Evolutionary conservation across 1,140 invertebrate species (phyloP), one percentile per base, ranked within the genome.

Genomic region (Bombus superbus): DNA sequence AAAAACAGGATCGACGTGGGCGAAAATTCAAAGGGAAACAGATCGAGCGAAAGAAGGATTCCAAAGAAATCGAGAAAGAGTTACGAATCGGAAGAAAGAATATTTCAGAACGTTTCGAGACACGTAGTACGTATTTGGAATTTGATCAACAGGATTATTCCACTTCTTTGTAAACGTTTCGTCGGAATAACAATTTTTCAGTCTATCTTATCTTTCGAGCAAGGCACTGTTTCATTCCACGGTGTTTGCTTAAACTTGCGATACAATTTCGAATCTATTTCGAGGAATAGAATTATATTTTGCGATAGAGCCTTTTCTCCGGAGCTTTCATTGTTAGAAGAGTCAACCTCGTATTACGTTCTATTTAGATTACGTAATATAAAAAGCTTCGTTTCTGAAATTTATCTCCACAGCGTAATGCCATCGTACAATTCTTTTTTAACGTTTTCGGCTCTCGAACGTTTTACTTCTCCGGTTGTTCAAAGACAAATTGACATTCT

Each of bases 1-100:
- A 77, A 73, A 86, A 73, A 88, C 47, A 76, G 53, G 83, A 81
- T 72, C 35, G 59, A 77, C 57, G 32, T 32, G 76, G 59, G 75
- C 44, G 79, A 59, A 42, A 83, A 81, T 64, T 42, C 62, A 38
- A 57, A 32, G 85, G 62, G 83, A 80, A 85, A 64, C 53, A 80
- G 76, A 73, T 72, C 42, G 77, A 72, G 47, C 78, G 78, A 57
- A 71, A 66, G 73, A 84, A 73, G 62, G 76, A 62, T 72, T 40
- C 22, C 42, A 68, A 66, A 32, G 69, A 35, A 59, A 76, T 73
- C n/a, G 76, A 59, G n/a, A 53, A 68, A 80, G 57, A 35, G 62
- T 82, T 74, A 76, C 18, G 74, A 66, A 75, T 84, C 57, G n/a
- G 5, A n/a, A 62, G 47, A 53, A 87, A 81, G 32, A 69, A 81